Percentiles rank a stretch among this genome's conserved stretches.
Conservation (phyloP, 2,888 invertebrate genomes). For the Vanessa cardui region DNA sequence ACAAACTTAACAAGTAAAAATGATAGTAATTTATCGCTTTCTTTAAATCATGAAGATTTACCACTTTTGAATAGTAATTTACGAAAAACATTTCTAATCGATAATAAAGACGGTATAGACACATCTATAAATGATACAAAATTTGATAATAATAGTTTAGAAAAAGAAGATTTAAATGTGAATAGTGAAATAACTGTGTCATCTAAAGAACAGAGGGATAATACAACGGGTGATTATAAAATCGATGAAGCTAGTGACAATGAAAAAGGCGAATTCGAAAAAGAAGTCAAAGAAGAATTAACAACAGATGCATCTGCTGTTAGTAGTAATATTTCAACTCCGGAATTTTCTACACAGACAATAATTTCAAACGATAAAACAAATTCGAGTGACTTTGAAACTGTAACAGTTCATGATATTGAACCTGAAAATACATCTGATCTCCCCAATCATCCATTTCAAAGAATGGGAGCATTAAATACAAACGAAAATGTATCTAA, state of each 20-base stretch:
- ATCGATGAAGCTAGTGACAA: neutral
- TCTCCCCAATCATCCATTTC: neutral
- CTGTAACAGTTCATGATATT: too few relatives aligned
- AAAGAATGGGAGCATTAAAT: neutral
- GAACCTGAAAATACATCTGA: neutral
- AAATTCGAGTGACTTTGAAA: too few relatives aligned
- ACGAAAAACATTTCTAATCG: conserved; percentile 17
- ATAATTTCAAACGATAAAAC: too few relatives aligned
- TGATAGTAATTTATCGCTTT: neutral
- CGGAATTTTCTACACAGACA: too few relatives aligned
- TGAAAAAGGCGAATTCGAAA: neutral
- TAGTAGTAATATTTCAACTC: too few relatives aligned
- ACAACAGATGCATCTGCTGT: neutral
- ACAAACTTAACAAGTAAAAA: neutral
- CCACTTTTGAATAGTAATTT: neutral
- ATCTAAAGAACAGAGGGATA: neutral
- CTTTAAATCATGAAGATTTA: neutral
- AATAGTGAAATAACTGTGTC: conserved; percentile 10
- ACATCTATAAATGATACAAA: conserved; percentile 22
- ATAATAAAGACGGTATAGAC: conserved; percentile 3
- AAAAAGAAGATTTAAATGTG: conserved; percentile 12
- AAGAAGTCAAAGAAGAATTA: neutral
- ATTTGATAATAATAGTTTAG: conserved; percentile 11
- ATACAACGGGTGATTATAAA: conserved; percentile 1
- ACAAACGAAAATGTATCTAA: neutral